Evolutionary conservation across 2,797 vertebrate genomes (phyloP), one percentile per base, ranked within the genome.

Genomic region (Crenichthys baileyi): DNA sequence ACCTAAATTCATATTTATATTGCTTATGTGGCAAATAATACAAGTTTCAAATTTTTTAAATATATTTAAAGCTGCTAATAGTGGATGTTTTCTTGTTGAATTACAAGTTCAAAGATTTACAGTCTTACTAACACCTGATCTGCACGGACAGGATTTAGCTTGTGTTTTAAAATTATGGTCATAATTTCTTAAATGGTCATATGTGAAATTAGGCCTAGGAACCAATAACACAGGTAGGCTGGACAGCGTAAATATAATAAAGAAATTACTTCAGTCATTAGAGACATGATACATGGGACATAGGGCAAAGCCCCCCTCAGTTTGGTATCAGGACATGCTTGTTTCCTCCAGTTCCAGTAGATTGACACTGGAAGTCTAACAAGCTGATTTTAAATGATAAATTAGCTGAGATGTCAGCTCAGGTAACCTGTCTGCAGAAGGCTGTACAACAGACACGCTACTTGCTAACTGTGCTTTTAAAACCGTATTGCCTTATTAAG

Each of bases 381-480:
- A 44, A n/a, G 22, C 39, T 1, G 39, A 11, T 13, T n/a, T 68
- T 13, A 68, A 44, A n/a, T 68, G 65, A 24, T 67, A 41, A 44
- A n/a, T 68, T 5, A 24, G 9, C n/a, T 22, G 0, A 39, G 8
- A 44, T 68, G 39, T 44, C n/a, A 6, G 22, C 65, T 68, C 22
- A n/a, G 22, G 39, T 68, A 44, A 20, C 61, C 61, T 5, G 18
- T 36, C 61, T 65, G 31, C 63, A 67, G 63, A 41, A 67, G 20
- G 63, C 65, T 68, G 39, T 24, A n/a, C 22, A n/a, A 68, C 39
- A 44, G 41, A 68, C 65, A 44, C 12, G 5, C 65, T 68, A 6
- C 22, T 68, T 44, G 39, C 39, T 67, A 41, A 68, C 65, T 68
- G 65, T 44, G n/a, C 39, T 68, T n/a, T 12, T 68, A n/a, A 68